Percentiles rank a stretch among this genome's conserved stretches.
phyloP scores from a whole-genome alignment of 2,113 vertebrate species.

The Sturnus vulgaris region DNA sequence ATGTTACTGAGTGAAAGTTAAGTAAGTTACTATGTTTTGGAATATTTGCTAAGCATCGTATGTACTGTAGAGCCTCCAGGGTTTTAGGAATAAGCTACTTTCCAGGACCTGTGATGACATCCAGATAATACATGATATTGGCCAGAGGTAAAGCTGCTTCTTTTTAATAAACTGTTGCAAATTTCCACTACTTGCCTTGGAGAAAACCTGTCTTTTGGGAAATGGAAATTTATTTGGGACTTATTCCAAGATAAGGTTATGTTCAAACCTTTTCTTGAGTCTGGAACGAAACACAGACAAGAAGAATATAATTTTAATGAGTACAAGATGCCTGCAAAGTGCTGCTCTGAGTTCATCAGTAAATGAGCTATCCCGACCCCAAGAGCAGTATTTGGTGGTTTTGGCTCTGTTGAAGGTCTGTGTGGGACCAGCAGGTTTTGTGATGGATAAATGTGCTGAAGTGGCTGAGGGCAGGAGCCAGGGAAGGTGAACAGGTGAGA shows the following conservation, averaged over 20 bases:
- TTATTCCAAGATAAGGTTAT: constrained; percentile 12
- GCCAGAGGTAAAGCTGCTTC: constrained; percentile 44
- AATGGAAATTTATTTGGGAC: constrained; percentile 51
- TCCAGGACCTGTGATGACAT: constrained; percentile 57
- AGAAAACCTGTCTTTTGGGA: constrained; percentile 48
- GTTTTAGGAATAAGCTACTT: constrained; percentile 48
- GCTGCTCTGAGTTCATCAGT: not conserved
- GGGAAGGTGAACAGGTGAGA: not conserved
- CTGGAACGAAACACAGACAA: constrained; percentile 29
- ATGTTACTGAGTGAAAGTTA: not conserved
- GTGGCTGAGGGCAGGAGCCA: not conserved
- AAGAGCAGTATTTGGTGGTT: not conserved
- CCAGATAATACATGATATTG: constrained; percentile 56
- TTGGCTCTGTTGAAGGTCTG: not conserved
- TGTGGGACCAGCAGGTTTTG: not conserved
- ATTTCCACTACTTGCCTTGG: constrained; percentile 53
- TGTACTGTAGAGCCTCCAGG: not conserved
- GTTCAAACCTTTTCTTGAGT: constrained; percentile 23
- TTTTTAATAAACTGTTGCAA: constrained; percentile 52
- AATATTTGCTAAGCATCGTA: constrained; percentile 13
- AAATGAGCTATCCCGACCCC: not conserved
- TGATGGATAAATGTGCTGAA: not conserved
- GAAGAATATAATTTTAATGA: constrained; percentile 42
- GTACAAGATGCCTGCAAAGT: constrained; percentile 20
- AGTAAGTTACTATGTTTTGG: not conserved